A percentile compares a stretch with the other conserved stretches of the same genome.
Evolutionary conservation across 2,797 vertebrate genomes (phyloP).

Genomic region (Cephalopachus bancanus): DNA sequence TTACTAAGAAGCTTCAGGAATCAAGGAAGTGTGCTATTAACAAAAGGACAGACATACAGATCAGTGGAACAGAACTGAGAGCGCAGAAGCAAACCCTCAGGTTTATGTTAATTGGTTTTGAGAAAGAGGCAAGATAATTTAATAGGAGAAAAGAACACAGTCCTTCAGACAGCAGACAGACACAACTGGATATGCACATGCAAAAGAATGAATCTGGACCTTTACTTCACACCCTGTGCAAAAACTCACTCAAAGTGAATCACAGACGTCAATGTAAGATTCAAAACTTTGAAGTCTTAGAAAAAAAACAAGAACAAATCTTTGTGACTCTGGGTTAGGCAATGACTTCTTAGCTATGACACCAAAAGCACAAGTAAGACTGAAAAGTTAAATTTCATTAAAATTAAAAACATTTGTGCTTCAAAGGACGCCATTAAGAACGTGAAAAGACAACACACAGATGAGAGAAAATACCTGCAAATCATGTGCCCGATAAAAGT

Average conservation of each 20-base stretch:
- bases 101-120: neutral
- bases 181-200: neutral
- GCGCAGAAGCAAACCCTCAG: too few species aligned
- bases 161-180: neutral
- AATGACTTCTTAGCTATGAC: too few species aligned
- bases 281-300: neutral
- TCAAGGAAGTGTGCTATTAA: neutral
- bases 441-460: too few species aligned
- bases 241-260: neutral
- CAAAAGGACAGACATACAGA: too few species aligned
- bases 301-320: neutral
- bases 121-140: conserved; percentile 18
- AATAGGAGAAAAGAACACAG: neutral
- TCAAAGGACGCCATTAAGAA: too few species aligned
- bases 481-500: too few species aligned
- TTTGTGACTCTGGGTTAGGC: too few species aligned
- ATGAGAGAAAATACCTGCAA: too few species aligned
- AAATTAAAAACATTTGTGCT: too few species aligned
- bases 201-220: neutral
- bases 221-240: neutral
- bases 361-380: too few species aligned
- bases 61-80: too few species aligned
- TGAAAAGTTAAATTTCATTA: too few species aligned
- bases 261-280: neutral
- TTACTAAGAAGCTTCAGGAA: neutral